Evolutionary conservation across 2,888 invertebrate species (phyloP), one percentile per base, ranked within the genome.

Genomic region (Cantharis rustica): DNA sequence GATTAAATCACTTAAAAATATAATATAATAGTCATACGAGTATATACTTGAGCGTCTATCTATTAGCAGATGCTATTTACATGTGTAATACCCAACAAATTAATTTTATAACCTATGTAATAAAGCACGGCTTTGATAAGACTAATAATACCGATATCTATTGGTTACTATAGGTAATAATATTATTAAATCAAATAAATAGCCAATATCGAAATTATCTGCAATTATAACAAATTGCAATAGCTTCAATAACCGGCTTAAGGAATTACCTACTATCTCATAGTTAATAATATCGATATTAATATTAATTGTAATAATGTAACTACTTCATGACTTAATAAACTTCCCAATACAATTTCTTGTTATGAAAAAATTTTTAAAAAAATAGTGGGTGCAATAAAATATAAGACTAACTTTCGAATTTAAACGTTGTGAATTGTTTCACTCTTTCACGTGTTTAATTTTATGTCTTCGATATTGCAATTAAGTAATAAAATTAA

Each of bases 91-190:
- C 75, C 75, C 71, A 73, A 76, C 68, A 72, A 78, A 78, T 76
- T 75, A 76, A 78, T 79, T 79, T 79, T 79, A 80, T 79, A 72
- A 77, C 79, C 71, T 75, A 69, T 72, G 23, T 75, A 77, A 79
- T 75, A 71, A 78, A 73, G 72, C 71, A 66, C 75, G 47, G 31
- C 47, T 47, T 47, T 73, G 75, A 77, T 77, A 77, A 79, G 26
- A 77, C 71, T 75, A 75, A 66, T 66, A 66, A 20, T 75, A 71
- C 47, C 15, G 17, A 16, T 61, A 70, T 20, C 47, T 61, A 70
- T 70, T 16, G 61, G 20, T 47, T 61, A 61, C 70, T 47, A 47
- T 10, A 16, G 20, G 47, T 47, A 47, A 61, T 47, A 20, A 61
- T 27, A 61, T 31, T 23, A 47, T 26, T 27, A 69, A 47, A 16